A percentile compares a stretch with the other conserved stretches of the same genome.
Evolutionary conservation across 2,113 vertebrate genomes (phyloP).

Genomic region (human (Homo sapiens)): DNA sequence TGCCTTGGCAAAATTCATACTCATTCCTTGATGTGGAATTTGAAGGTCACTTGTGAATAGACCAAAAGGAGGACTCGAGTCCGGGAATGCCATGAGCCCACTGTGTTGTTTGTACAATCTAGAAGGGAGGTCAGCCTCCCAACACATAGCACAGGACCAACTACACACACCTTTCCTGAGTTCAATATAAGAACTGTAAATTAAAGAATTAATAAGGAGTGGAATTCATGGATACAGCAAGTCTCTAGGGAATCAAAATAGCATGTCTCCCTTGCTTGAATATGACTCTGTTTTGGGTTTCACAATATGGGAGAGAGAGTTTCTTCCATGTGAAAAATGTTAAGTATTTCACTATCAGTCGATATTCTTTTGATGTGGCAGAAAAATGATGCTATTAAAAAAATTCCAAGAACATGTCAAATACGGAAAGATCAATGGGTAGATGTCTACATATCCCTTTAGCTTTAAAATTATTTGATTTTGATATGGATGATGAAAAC

Average conservation of each 20-base stretch:
- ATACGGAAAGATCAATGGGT: rapidly evolving
- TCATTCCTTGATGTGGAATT: rapidly evolving
- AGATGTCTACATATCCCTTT: rapidly evolving
- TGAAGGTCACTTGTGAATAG: too few relatives aligned
- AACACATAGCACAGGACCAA: rapidly evolving
- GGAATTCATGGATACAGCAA: not conserved
- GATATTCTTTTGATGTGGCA: rapidly evolving
- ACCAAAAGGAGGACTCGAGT: rapidly evolving
- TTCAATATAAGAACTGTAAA: rapidly evolving
- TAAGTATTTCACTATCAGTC: not conserved
- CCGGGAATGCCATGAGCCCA: rapidly evolving
- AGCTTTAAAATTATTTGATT: rapidly evolving
- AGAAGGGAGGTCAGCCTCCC: not conserved
- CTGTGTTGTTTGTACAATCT: not conserved
- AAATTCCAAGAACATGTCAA: too few relatives aligned
- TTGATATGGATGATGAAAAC: rapidly evolving
- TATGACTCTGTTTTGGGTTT: rapidly evolving
- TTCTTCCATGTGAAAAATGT: not conserved
- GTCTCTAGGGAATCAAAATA: too few relatives aligned
- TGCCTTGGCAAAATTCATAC: not conserved
- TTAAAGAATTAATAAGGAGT: not conserved
- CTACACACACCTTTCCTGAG: too few relatives aligned
- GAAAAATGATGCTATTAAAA: too few relatives aligned
- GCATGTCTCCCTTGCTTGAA: rapidly evolving
- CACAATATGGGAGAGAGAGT: rapidly evolving